Evolutionary conservation across 1,140 invertebrate species (phyloP), one percentile per base, ranked within the genome.

Genomic region (Trachymyrmex cornetzi): DNA sequence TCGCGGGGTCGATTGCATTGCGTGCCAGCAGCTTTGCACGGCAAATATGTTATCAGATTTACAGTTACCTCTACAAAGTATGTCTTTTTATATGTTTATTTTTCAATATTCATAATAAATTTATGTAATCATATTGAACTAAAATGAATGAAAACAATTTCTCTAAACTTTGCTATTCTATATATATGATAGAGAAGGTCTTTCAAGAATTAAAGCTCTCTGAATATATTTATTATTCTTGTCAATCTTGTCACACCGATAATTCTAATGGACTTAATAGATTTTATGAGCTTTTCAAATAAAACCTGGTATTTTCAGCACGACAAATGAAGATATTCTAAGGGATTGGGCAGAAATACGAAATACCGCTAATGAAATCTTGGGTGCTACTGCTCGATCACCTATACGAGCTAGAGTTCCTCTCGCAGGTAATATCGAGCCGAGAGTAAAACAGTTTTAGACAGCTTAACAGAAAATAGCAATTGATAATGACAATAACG

Each of bases 331-430:
- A 61, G 98, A 99, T 93, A 98, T 99, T 27, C 94, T 97, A 19
- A 97, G 97, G 89, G 99, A 99, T 92, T 99, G 98, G 98, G 96
- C 96, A 50, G 97, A 99, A 93, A 99, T 99, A 69, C 96, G 97
- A 91, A 96, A 95, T 0, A 98, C 98, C 44, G 97, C 98, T 1
- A 96, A 96, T 1, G 97, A 97, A 80, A 96, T 99, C 61, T 94
- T 98, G 44, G 91, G 95, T 4, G 96, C 96, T 69, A 94, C 95
- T 44, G 95, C 95, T 50, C 95, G 94, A 80, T 95, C 93, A 34
- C 92, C 93, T 66, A 92, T 94, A 88, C 96, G 96, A 88, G 95
- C 96, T n/a, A 97, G 96, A 94, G 97, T 98, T 66, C 97, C 97
- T 66, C 94, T 98, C 19, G 97, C 97, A 96, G 97, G 97, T 98